Conservation (phyloP, 2,113 vertebrate genomes). For the Notothenia rossii region DNA sequence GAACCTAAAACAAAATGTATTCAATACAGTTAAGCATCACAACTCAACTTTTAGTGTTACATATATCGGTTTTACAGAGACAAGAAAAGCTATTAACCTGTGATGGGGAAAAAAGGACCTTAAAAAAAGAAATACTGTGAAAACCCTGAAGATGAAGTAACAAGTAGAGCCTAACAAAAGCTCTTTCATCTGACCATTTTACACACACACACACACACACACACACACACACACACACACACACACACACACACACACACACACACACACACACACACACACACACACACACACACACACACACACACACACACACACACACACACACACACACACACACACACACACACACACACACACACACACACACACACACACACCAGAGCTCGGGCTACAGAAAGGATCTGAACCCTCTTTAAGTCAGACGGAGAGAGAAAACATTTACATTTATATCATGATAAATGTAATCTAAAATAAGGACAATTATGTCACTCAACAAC, state of each 20-base stretch:
- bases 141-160: conserved; percentile 6
- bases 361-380: background rate
- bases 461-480: background rate
- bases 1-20: conserved; percentile 5
- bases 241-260: too few relatives aligned
- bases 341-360: too few relatives aligned
- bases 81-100: conserved; percentile 1
- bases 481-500: background rate
- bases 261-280: too few relatives aligned
- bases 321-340: too few relatives aligned
- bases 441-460: background rate
- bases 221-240: too few relatives aligned
- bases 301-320: too few relatives aligned
- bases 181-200: conserved; percentile 48
- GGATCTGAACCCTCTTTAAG: background rate
- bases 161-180: conserved; percentile 50
- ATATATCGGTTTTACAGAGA: background rate
- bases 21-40: background rate
- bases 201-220: conserved; percentile 1
- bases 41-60: conserved; percentile 1
- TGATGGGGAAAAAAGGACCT: background rate
- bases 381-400: conserved; percentile 4
- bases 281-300: too few relatives aligned
- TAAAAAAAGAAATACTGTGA: conserved; percentile 19
- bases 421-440: background rate